Evolutionary conservation across 2,888 invertebrate genomes (phyloP), one percentile per base, ranked within the genome.

Genomic region (Lymantria dispar): DNA sequence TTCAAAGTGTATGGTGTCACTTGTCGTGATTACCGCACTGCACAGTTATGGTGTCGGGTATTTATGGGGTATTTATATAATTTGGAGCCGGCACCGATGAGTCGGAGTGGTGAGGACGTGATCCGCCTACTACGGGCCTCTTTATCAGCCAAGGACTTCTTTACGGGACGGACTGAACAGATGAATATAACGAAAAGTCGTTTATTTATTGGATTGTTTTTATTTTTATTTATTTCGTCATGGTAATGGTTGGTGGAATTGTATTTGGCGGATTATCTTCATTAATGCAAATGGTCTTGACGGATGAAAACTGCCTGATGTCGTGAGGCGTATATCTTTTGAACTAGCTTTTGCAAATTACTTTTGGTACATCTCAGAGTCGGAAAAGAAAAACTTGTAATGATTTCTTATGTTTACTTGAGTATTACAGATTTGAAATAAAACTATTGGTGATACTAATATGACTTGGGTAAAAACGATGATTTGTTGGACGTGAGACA

Each of bases 11-110:
- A 61, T 68, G 53, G 63, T 64, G 60, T 60, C 62, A 68, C 66
- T 68, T 55, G 56, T 51, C 56, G 60, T 68, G 69, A 69, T 68
- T 66, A 68, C 66, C 57, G 58, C 67, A 64, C 33, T 64, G 66
- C 60, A 58, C 61, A 63, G 69, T 63, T 55, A 65, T 68, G 68
- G 63, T 58, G 61, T 42, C 54, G 54, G 50, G 56, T 67, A 64
- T 67, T 68, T 67, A 68, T 68, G 67, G 57, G 56, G 62, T 64
- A 68, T 66, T 68, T 64, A 69, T 62, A 69, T 68, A 69, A 69
- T 69, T 68, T 53, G 62, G 62, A 64, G 51, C 51, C 57, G 68
- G 69, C 60, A 57, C 55, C 59, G 65, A 52, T 52, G 55, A 60
- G 67, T 57, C 56, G 59, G 48, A 52, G 56, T 45, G 56, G 54